Conservation (phyloP, 2,113 vertebrate genomes). For the Channa argus region DNA sequence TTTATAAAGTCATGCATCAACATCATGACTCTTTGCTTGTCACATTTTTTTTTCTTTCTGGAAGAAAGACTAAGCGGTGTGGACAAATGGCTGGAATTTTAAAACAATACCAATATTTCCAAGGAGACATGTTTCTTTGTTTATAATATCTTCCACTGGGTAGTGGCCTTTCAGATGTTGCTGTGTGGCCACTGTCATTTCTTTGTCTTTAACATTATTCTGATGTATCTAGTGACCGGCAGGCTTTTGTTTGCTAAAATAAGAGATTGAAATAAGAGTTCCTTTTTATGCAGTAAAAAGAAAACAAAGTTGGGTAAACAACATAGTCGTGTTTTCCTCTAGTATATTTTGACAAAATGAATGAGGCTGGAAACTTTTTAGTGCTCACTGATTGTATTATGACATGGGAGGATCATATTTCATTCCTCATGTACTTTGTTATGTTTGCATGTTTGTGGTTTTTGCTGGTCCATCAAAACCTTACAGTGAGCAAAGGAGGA, state of each 20-base stretch:
- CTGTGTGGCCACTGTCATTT: slow-evolving; percentile 61
- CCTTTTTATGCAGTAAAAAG: slow-evolving; percentile 74
- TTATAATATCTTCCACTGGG: slow-evolving; percentile 56
- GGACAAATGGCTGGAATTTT: slow-evolving; percentile 69
- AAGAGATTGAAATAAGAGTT: slow-evolving; percentile 73
- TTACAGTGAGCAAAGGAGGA: slow-evolving; percentile 53
- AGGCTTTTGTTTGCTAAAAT: slow-evolving; percentile 66
- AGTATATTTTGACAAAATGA: slow-evolving; percentile 72
- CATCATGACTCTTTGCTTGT: slow-evolving; percentile 66
- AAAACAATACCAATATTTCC: slow-evolving; percentile 67
- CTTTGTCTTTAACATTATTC: slow-evolving; percentile 62
- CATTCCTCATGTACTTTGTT: slow-evolving; percentile 72
- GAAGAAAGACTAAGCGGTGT: slow-evolving; percentile 54
- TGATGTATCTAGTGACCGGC: slow-evolving; percentile 62
- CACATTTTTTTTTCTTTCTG: slow-evolving; percentile 43
- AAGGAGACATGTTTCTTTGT: slow-evolving; percentile 50
- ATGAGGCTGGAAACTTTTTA: slow-evolving; percentile 75
- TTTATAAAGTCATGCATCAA: slow-evolving; percentile 60
- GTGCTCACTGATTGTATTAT: slow-evolving; percentile 76
- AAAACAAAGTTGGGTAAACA: slow-evolving; percentile 70
- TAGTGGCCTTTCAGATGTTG: slow-evolving; percentile 61
- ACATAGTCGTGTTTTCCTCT: slow-evolving; percentile 60
- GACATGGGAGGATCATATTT: slow-evolving; percentile 73
- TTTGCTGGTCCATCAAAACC: slow-evolving; percentile 68
- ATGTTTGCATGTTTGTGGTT: slow-evolving; percentile 78